Evolutionary conservation across 2,113 vertebrate species (phyloP), one percentile per base, ranked within the genome.

Genomic region (Choloepus hoffmanni): DNA sequence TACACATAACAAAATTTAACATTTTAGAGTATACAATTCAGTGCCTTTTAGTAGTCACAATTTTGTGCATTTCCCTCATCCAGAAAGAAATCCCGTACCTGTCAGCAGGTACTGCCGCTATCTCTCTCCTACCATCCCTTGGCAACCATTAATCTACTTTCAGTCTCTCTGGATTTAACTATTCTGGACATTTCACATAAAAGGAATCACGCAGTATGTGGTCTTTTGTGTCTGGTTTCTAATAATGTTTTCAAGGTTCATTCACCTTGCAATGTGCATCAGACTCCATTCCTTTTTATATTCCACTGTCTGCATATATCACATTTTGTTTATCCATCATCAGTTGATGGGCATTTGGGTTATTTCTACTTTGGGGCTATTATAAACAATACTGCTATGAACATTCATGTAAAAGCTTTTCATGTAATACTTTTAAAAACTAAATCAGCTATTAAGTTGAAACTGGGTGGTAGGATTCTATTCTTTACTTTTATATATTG

Each of bases 351-450:
- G 81, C 50, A 82, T 81, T 58, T 85, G 13, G 6, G 6, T 50
- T 76, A 40, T 67, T 81, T 67, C 48, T 36, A 74, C 86, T 89
- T 79, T 90, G 50, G 2, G 13, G 81, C 8, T 63, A 76, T 33
- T 90, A 68, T 76, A 24, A 92, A 55, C 50, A 90, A 86, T 40
- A 11, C 7, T 33, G 10, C 58, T 60, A 79, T 5, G 53, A 89
- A 76, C 76, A 89, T 72, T 70, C 55, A 21, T 72, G 3, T 48
- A 48, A 12, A 92, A 76, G n/a, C 40, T 95, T 92, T 89, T 79
- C 73, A 76, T 26, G 50, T 19, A 94, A 48, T 89, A 86, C 81
- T 92, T 92, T 91, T 96, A 74, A 90, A 90, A 87, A 78, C 48
- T 53, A 2, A 53, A 89, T 55, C 18, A 81, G 12, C 14, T 72